phyloP scores from a whole-genome alignment of 2,888 invertebrate genomes.

The Drosophila mulleri region DNA sequence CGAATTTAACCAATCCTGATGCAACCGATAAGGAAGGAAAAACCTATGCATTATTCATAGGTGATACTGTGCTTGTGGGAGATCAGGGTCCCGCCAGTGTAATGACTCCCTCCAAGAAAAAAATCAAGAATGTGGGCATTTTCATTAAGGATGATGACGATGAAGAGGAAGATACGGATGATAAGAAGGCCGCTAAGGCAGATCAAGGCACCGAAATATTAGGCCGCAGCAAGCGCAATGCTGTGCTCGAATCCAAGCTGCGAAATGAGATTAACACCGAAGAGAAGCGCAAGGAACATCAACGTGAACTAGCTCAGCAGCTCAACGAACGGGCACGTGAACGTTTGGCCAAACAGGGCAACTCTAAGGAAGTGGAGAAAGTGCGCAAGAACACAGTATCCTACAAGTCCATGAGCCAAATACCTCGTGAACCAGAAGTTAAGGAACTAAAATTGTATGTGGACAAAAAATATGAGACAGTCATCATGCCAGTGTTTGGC shows the following conservation, averaged over 20 bases:
- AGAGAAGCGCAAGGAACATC: slow-evolving; percentile 98
- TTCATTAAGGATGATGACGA: slow-evolving; percentile 96
- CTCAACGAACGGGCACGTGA: slow-evolving; percentile 97
- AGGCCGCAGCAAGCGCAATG: slow-evolving; percentile 92
- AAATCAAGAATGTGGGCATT: slow-evolving; percentile 97
- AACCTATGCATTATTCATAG: slow-evolving; percentile 96
- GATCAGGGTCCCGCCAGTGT: slow-evolving; percentile 94
- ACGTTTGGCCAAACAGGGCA: slow-evolving; percentile 94
- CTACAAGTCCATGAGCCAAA: slow-evolving; percentile 95
- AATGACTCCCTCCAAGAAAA: slow-evolving; percentile 96
- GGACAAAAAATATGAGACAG: slow-evolving; percentile 98
- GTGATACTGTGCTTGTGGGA: slow-evolving; percentile 98
- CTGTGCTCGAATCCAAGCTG: slow-evolving; percentile 96
- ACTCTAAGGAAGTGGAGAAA: slow-evolving; percentile 94
- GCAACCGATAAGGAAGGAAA: slow-evolving; percentile 95
- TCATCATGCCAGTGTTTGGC: slow-evolving; percentile 99
- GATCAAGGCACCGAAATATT: slow-evolving; percentile 85
- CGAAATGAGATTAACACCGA: slow-evolving; percentile 98
- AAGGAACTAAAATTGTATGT: slow-evolving; percentile 97
- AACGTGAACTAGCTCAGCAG: slow-evolving; percentile 95
- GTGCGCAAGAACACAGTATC: slow-evolving; percentile 97
- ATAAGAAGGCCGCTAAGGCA: slow-evolving; percentile 91
- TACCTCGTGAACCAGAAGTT: slow-evolving; percentile 97
- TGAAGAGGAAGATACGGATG: slow-evolving; percentile 92
- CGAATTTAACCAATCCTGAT: slow-evolving; percentile 92